Conservation (phyloP, 2,888 invertebrate genomes). For the Liposcelis brunnea region DNA sequence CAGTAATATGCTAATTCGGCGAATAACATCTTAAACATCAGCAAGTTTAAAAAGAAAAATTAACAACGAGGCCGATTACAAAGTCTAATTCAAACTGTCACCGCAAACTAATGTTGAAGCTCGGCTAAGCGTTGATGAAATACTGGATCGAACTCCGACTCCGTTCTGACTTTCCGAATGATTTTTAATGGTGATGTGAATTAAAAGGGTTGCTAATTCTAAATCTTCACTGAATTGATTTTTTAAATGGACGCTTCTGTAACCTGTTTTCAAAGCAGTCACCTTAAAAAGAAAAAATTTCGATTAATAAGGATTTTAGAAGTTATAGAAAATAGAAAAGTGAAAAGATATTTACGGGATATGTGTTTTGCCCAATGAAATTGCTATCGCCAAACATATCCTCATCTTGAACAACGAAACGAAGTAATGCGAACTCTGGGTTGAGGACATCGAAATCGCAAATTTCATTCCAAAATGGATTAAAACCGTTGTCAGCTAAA, state of each 20-base stretch:
- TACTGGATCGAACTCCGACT: neutral
- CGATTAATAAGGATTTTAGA: conserved; percentile 2
- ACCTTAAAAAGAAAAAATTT: conserved; percentile 28
- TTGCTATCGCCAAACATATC: conserved; percentile 95
- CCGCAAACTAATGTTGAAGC: conserved; percentile 6
- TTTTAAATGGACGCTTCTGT: conserved; percentile 74
- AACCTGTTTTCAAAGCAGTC: conserved; percentile 64
- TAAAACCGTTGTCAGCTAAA: conserved; percentile 80
- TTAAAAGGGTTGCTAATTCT: conserved; percentile 75
- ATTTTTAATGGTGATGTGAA: conserved; percentile 53
- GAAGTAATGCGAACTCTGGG: conserved; percentile 65
- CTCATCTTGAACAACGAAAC: conserved; percentile 85
- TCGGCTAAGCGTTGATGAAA: conserved; percentile 1
- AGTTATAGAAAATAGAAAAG: too few relatives aligned
- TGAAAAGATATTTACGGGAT: conserved; percentile 48
- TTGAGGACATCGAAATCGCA: conserved; percentile 68
- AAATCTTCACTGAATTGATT: conserved; percentile 86
- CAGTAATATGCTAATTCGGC: too few relatives aligned
- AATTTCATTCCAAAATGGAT: conserved; percentile 78
- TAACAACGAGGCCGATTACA: too few relatives aligned
- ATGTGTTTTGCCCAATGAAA: conserved; percentile 91
- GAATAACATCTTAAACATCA: too few relatives aligned
- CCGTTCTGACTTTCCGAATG: conserved; percentile 21
- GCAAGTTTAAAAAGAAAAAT: too few relatives aligned
- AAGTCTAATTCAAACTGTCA: neutral